phyloP scores from a whole-genome alignment of 2,888 invertebrate genomes.

The Alentia gelatinosa region DNA sequence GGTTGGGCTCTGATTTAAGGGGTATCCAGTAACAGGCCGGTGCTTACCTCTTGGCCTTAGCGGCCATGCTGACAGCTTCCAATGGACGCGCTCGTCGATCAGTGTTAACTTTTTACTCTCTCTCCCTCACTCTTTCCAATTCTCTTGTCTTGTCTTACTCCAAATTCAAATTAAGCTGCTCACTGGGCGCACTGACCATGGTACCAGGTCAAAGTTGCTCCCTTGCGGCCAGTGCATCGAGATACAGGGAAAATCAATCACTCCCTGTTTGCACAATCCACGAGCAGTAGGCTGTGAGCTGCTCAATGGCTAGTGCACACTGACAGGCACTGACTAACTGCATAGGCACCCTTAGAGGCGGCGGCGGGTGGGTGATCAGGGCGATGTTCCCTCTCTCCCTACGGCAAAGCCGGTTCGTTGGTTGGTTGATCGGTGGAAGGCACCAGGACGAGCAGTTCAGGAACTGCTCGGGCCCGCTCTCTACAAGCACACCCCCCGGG shows the following conservation, averaged over 20 bases:
- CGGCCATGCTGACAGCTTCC: neutral
- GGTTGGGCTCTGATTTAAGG: neutral
- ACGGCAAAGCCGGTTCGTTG: neutral
- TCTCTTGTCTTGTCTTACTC: neutral
- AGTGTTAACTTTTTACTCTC: no score
- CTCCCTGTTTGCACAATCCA: no score
- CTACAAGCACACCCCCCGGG: neutral
- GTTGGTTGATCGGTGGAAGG: neutral
- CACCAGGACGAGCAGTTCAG: no score
- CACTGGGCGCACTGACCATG: neutral
- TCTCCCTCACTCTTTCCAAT: no score
- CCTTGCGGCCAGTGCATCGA: neutral
- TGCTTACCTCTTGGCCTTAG: conserved; percentile 9
- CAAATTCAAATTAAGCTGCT: neutral
- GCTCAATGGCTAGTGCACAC: neutral
- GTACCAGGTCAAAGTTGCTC: neutral
- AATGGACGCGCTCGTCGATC: neutral
- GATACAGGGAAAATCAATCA: neutral
- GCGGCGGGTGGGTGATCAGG: neutral
- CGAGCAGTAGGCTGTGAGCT: neutral
- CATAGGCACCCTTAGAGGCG: neutral
- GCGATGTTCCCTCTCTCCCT: neutral
- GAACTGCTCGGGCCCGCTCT: neutral
- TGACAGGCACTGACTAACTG: neutral
- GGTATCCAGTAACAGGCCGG: neutral